phyloP scores from a whole-genome alignment of 2,888 invertebrate species.

The Heteropelma amictum region DNA sequence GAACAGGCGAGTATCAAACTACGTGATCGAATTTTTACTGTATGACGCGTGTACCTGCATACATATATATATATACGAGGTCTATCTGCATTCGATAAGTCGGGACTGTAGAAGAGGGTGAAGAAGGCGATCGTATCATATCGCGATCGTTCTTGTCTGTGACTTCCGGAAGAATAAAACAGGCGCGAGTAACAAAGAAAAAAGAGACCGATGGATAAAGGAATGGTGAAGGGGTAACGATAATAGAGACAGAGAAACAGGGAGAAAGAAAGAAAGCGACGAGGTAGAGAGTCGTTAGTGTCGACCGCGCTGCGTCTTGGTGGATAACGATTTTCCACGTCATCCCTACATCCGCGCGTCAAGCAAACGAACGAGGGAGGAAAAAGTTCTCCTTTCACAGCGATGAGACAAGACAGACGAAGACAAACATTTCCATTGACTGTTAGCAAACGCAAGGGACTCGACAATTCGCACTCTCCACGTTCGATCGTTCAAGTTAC shows the following conservation, averaged over 20 bases:
- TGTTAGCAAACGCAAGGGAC: conserved; percentile 1
- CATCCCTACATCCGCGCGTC: conserved; percentile 55
- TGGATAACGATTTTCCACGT: conserved; percentile 57
- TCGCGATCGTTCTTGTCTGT: conserved; percentile 44
- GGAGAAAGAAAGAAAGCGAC: conserved; percentile 20
- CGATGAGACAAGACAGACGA: conserved; percentile 19
- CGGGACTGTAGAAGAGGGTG: conserved; percentile 11
- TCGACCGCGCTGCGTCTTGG: conserved; percentile 45
- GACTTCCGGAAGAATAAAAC: conserved; percentile 20
- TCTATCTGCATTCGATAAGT: conserved; percentile 38
- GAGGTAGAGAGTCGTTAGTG: conserved; percentile 53
- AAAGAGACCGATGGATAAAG: not conserved
- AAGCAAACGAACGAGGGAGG: conserved; percentile 16
- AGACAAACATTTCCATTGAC: not conserved
- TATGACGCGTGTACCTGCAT: not conserved
- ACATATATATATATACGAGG: not conserved
- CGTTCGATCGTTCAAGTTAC: not conserved
- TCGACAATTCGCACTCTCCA: no score
- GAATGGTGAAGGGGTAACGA: conserved; percentile 7
- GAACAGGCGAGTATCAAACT: not conserved
- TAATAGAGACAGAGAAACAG: not conserved
- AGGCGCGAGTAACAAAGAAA: conserved; percentile 17
- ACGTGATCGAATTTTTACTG: not conserved
- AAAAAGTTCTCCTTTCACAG: conserved; percentile 5
- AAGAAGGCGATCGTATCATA: conserved; percentile 48